A percentile compares a stretch with the other conserved stretches of the same genome.
Evolutionary conservation across 2,797 vertebrate species (phyloP).

Genomic region (Enteromius mattozi): DNA sequence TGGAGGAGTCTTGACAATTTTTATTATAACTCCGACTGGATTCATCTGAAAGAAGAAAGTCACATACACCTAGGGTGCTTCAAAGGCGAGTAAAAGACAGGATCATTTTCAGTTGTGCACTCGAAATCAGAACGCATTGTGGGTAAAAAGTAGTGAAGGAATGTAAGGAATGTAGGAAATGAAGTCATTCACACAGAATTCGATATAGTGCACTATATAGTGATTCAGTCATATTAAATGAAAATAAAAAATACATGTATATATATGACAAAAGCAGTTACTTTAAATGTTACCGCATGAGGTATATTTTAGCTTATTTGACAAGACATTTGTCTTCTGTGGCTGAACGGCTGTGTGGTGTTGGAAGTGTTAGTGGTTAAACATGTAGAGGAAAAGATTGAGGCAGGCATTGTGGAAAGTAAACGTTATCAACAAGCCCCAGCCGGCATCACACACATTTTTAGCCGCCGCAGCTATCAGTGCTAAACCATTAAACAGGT

Average conservation of each 20-base stretch:
- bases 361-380: background rate
- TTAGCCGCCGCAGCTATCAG: background rate
- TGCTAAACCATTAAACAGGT: background rate
- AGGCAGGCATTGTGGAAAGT: conserved; percentile 2
- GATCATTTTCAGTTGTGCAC: too few relatives aligned
- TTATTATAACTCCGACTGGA: too few relatives aligned
- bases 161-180: too few relatives aligned
- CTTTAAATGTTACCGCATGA: background rate
- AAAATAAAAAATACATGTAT: background rate
- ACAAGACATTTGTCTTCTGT: background rate
- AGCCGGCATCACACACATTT: background rate
- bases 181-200: too few relatives aligned
- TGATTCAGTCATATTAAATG: background rate
- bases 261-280: background rate
- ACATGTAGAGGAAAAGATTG: conserved; percentile 19
- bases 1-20: too few relatives aligned
- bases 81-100: too few relatives aligned
- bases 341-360: background rate
- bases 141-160: too few relatives aligned
- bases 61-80: too few relatives aligned
- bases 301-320: background rate
- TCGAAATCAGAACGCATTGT: too few relatives aligned
- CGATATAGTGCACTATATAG: too few relatives aligned
- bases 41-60: too few relatives aligned
- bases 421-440: background rate